A percentile compares a stretch with the other conserved stretches of the same genome.
phyloP scores from a whole-genome alignment of 64 coral and sea anemone species.

The Hydrozoanthus tunicans region DNA sequence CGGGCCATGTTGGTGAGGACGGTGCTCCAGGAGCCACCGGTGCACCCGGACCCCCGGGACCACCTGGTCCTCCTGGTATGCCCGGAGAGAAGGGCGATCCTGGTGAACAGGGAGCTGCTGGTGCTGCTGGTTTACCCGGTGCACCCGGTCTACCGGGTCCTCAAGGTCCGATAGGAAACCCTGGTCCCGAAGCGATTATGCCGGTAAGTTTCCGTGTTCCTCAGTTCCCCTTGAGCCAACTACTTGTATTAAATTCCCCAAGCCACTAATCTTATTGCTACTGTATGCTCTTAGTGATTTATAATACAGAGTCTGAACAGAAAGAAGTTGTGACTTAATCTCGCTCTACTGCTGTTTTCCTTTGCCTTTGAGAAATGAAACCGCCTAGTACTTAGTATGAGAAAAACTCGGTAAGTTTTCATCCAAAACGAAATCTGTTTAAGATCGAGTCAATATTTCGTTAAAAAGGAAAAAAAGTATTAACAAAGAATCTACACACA shows the following conservation, averaged over 20 bases:
- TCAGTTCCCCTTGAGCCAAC: background rate
- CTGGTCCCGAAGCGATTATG: constrained; percentile 94
- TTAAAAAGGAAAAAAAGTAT: too few species aligned
- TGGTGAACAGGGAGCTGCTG: constrained; percentile 94
- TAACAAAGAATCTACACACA: too few species aligned
- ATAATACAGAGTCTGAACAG: too few species aligned
- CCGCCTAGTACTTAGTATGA: too few species aligned
- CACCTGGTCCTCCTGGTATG: constrained; percentile 97
- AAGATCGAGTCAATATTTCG: too few species aligned
- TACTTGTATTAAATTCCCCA: background rate
- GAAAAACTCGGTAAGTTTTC: too few species aligned
- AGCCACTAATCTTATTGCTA: too few species aligned
- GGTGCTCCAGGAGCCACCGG: constrained; percentile 97
- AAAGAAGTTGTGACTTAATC: too few species aligned
- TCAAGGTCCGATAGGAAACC: constrained; percentile 80
- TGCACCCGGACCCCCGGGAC: constrained; percentile 88
- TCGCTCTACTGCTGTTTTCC: too few species aligned
- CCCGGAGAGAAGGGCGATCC: constrained; percentile 98
- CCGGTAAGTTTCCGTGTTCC: constrained; percentile 70
- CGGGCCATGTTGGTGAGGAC: constrained; percentile 99
- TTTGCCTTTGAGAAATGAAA: too few species aligned
- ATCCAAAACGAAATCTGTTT: too few species aligned
- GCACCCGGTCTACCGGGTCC: constrained; percentile 96
- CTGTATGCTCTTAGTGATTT: too few species aligned
- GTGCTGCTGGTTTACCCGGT: constrained; percentile 96